Percentiles rank a stretch among this genome's conserved stretches.
These are phyloP conservation scores for Haliaeetus leucogaster DNA, from an alignment of 2,113 vertebrate genomes.

Conservation along the genomic window DNA sequence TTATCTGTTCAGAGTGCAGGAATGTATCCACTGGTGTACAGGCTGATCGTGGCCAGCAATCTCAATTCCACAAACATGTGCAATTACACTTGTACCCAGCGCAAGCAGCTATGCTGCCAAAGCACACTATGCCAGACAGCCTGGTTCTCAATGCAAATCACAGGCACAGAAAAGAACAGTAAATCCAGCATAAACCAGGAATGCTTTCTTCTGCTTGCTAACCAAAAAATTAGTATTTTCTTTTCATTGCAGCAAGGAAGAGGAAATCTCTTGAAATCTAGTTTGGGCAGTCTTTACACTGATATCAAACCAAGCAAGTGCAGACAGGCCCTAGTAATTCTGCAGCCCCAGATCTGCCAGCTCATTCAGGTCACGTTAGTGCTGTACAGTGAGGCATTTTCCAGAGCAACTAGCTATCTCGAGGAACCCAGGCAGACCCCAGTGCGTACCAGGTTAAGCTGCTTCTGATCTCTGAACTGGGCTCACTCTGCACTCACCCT, in stretches of 20 bases:
- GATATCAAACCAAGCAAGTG: neutral
- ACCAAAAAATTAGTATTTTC: neutral
- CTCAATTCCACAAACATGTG: neutral
- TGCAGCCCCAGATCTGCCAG: neutral
- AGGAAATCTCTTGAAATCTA: neutral
- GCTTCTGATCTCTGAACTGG: neutral
- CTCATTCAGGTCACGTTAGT: neutral
- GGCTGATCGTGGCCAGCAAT: neutral
- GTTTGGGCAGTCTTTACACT: neutral
- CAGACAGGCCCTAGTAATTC: neutral
- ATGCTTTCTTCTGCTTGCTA: conserved; percentile 5
- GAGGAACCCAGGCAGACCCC: neutral
- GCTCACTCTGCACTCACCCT: neutral
- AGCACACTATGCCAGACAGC: neutral
- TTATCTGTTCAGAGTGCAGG: neutral
- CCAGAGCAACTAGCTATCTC: neutral
- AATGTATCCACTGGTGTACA: neutral
- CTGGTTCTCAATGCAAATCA: neutral
- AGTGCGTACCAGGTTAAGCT: neutral
- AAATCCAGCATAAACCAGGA: conserved; percentile 20
- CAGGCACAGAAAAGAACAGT: neutral
- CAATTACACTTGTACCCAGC: neutral
- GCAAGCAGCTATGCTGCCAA: neutral
- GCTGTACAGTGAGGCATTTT: neutral
- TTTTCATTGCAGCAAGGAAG: neutral